phyloP scores from a whole-genome alignment of 2,797 vertebrate genomes.

The Crotalus adamanteus region DNA sequence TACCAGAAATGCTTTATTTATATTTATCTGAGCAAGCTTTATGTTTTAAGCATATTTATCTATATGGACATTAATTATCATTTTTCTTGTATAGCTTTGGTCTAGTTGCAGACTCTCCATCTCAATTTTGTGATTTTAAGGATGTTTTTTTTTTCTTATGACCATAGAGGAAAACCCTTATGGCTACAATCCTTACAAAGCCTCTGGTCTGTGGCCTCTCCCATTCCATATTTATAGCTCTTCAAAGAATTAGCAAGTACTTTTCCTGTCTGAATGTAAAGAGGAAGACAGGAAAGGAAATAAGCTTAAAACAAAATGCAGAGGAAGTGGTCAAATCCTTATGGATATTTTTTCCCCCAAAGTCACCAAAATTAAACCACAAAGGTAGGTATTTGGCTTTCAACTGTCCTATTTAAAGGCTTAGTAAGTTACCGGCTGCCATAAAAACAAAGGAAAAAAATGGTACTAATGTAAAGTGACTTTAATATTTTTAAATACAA shows the following conservation, averaged over 20 bases:
- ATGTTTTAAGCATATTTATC: background rate
- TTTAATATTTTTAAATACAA: background rate
- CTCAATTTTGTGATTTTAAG: background rate
- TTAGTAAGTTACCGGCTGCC: background rate
- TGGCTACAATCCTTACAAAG: background rate
- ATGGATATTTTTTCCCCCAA: background rate
- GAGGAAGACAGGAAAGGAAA: background rate
- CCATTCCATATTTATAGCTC: background rate
- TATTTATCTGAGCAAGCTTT: background rate
- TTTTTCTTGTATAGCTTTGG: background rate
- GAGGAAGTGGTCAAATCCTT: background rate
- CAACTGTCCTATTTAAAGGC: background rate
- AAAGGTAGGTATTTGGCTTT: background rate
- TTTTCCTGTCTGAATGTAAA: background rate
- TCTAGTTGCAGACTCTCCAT: background rate
- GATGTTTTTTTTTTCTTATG: background rate
- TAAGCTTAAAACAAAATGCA: background rate
- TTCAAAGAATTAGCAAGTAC: background rate
- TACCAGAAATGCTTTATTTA: background rate
- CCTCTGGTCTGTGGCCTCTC: background rate
- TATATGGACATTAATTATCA: background rate
- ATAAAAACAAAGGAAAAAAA: background rate
- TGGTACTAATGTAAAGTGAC: background rate
- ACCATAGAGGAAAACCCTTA: background rate
- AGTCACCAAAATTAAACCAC: constrained; percentile 1